Conservation (phyloP, 2,113 vertebrate species). For the Antigone vipio region DNA sequence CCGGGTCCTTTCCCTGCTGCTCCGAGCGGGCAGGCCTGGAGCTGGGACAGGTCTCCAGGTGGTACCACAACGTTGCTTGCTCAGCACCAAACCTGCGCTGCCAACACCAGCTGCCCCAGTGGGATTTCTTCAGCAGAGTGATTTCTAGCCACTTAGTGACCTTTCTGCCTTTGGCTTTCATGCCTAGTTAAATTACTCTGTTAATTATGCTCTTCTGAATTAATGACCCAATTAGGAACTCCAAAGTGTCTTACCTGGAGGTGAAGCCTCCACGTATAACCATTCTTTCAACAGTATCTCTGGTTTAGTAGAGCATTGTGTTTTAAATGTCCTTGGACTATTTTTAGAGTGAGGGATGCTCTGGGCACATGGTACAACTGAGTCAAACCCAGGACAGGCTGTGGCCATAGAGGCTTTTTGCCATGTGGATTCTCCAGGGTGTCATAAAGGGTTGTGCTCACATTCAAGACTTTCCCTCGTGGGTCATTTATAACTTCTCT, state of each 20-base stretch:
- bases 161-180: neutral
- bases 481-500: neutral
- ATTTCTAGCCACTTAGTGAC: neutral
- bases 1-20: neutral
- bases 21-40: neutral
- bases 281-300: neutral
- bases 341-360: neutral
- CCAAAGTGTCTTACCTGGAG: neutral
- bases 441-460: neutral
- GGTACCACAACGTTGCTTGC: rapidly evolving
- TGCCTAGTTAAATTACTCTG: neutral
- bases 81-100: neutral
- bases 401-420: neutral
- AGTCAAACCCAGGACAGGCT: neutral
- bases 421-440: neutral
- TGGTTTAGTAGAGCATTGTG: neutral
- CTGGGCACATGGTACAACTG: neutral
- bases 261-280: neutral
- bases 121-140: neutral
- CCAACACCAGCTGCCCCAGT: neutral
- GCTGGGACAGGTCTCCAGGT: neutral
- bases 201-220: neutral
- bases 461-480: neutral
- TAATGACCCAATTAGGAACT: neutral
- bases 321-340: neutral